These are phyloP conservation scores for Chromoteleia sp. DNA, from an alignment of 2,888 invertebrate genomes.

Conservation along the genomic window DNA sequence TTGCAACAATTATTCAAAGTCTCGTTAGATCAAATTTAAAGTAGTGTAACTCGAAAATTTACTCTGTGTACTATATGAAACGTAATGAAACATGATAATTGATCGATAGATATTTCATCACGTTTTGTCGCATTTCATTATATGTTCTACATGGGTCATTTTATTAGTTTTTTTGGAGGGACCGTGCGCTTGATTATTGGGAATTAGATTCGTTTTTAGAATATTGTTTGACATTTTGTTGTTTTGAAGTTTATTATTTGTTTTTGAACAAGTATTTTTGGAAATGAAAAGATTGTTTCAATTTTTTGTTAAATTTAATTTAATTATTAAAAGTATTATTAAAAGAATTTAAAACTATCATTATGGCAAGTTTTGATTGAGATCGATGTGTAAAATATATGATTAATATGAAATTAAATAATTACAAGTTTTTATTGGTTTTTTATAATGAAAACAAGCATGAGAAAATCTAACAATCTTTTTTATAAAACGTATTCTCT, in stretches of 20 bases:
- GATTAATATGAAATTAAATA: no score
- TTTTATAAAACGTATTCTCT: no score
- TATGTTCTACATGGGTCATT: neutral
- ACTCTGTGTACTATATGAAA: neutral
- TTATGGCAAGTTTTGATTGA: no score
- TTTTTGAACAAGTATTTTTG: neutral
- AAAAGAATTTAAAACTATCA: no score
- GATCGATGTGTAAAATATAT: no score
- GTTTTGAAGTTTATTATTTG: neutral
- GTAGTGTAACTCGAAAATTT: neutral
- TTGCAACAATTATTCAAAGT: neutral
- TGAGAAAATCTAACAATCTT: no score
- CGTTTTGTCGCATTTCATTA: neutral
- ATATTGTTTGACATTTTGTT: slow-evolving; percentile 2
- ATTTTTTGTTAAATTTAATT: no score
- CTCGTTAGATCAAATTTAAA: neutral
- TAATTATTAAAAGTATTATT: no score
- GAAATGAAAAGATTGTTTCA: no score
- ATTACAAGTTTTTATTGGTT: no score
- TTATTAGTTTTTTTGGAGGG: slow-evolving; percentile 6
- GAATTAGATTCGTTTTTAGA: slow-evolving; percentile 3
- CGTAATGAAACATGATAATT: slow-evolving; percentile 6
- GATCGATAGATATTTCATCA: no score
- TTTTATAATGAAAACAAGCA: no score
- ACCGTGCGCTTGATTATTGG: slow-evolving; percentile 19